These are phyloP conservation scores for Halcyon leucocephala DNA, from an alignment of 2,797 vertebrate species.

Conservation along the genomic window DNA sequence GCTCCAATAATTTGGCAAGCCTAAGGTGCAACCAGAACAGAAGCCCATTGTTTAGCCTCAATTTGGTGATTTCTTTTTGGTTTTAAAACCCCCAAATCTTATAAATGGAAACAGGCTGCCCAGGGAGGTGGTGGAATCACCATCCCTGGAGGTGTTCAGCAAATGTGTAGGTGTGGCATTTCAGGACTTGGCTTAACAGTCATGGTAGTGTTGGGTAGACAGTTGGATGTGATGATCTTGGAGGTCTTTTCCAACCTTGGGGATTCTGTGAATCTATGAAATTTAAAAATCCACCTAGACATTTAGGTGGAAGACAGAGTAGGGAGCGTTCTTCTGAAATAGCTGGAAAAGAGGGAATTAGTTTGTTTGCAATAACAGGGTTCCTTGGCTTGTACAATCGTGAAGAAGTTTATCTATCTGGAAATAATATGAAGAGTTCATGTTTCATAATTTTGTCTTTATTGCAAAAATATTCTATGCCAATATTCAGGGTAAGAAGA, in stretches of 20 bases:
- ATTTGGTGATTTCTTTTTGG: background rate
- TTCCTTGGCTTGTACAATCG: slow-evolving; percentile 62
- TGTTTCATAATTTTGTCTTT: slow-evolving; percentile 79
- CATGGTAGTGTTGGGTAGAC: no score
- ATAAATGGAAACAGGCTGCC: no score
- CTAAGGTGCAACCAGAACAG: background rate
- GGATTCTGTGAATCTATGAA: no score
- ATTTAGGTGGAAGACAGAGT: background rate
- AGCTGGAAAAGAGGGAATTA: slow-evolving; percentile 15
- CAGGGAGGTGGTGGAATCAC: no score
- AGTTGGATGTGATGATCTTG: no score
- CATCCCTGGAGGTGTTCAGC: no score
- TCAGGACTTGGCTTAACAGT: no score
- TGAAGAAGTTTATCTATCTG: slow-evolving; percentile 76
- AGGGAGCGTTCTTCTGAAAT: slow-evolving; percentile 10
- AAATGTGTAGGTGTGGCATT: no score
- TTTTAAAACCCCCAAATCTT: background rate
- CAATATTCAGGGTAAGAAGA: slow-evolving; percentile 76
- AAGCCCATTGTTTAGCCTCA: background rate
- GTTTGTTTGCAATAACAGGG: slow-evolving; percentile 38
- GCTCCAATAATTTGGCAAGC: background rate
- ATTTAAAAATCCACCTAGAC: background rate
- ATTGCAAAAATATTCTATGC: slow-evolving; percentile 82
- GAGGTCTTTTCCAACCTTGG: no score
- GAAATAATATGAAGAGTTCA: slow-evolving; percentile 78